These are phyloP conservation scores for Coelopa frigida DNA, from an alignment of 1,140 invertebrate genomes.

Conservation along the genomic window DNA sequence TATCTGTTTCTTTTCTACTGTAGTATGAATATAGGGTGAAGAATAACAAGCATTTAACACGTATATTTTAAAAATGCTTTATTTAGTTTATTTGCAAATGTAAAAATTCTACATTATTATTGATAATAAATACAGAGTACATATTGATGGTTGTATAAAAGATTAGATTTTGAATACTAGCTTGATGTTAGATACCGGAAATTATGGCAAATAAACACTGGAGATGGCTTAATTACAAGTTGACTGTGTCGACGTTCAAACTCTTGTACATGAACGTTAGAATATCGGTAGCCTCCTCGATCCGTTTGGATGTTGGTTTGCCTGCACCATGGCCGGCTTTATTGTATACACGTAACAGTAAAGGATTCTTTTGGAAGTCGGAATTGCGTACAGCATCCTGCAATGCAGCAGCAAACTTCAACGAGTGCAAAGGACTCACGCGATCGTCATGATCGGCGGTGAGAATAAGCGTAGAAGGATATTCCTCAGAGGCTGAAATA, in stretches of 20 bases:
- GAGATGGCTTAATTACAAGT: too few species aligned
- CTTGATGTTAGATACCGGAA: too few species aligned
- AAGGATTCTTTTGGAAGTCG: conserved; percentile 72
- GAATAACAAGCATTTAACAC: too few species aligned
- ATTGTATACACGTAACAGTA: conserved; percentile 84
- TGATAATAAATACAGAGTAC: too few species aligned
- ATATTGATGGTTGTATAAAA: too few species aligned
- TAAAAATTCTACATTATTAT: too few species aligned
- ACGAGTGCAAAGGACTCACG: conserved; percentile 90
- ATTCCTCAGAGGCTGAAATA: conserved; percentile 57
- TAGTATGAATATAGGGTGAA: too few species aligned
- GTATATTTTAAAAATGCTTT: too few species aligned
- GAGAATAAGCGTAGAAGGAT: conserved; percentile 82
- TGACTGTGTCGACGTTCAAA: conserved; percentile 49
- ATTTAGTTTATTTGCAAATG: too few species aligned
- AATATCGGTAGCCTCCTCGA: conserved; percentile 83
- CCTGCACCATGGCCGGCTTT: conserved; percentile 94
- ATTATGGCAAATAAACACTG: too few species aligned
- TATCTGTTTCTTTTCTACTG: too few species aligned
- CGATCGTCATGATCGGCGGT: conserved; percentile 98
- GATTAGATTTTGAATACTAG: too few species aligned
- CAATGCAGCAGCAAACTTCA: conserved; percentile 89
- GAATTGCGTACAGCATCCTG: conserved; percentile 65
- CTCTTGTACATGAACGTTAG: conserved; percentile 78
- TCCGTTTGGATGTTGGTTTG: conserved; percentile 77